These are phyloP conservation scores for Laupala kohalensis DNA, from an alignment of 1,140 invertebrate species.

Conservation along the genomic window DNA sequence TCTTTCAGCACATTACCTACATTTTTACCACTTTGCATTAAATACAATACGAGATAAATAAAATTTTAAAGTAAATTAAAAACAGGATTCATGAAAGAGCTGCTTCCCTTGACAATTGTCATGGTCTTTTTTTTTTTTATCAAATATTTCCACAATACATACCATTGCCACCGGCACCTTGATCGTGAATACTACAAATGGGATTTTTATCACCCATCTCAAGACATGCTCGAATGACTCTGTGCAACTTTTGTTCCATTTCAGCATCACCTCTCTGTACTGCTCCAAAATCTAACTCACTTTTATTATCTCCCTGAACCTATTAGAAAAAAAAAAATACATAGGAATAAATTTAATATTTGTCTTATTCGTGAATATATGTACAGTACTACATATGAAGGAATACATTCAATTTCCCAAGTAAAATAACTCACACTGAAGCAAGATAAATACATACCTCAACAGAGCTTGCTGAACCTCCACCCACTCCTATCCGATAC, in stretches of 20 bases:
- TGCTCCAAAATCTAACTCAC: slow-evolving; percentile 84
- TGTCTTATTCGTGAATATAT: neutral
- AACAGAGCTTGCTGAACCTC: slow-evolving; percentile 91
- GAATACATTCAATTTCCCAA: neutral
- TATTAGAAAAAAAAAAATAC: slow-evolving; percentile 25
- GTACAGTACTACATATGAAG: slow-evolving; percentile 8
- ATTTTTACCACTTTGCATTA: too few relatives aligned
- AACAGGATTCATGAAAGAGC: too few relatives aligned
- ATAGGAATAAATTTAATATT: neutral
- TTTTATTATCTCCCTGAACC: slow-evolving; percentile 73
- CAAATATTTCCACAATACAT: slow-evolving; percentile 14
- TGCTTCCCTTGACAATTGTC: neutral
- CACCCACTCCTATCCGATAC: slow-evolving; percentile 93
- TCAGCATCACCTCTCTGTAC: slow-evolving; percentile 96
- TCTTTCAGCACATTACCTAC: slow-evolving; percentile 92
- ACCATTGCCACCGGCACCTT: slow-evolving; percentile 96
- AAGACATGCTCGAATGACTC: slow-evolving; percentile 81
- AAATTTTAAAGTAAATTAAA: too few relatives aligned
- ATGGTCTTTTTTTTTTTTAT: neutral
- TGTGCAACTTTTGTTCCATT: slow-evolving; percentile 96
- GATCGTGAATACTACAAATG: slow-evolving; percentile 87
- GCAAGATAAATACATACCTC: slow-evolving; percentile 39
- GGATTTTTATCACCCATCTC: slow-evolving; percentile 74
- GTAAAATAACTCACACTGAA: too few relatives aligned
- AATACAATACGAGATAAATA: too few relatives aligned